Percentiles rank a stretch among this genome's conserved stretches.
These are phyloP conservation scores for Hyles euphorbiae DNA, from an alignment of 1,140 invertebrate genomes.

Conservation along the genomic window DNA sequence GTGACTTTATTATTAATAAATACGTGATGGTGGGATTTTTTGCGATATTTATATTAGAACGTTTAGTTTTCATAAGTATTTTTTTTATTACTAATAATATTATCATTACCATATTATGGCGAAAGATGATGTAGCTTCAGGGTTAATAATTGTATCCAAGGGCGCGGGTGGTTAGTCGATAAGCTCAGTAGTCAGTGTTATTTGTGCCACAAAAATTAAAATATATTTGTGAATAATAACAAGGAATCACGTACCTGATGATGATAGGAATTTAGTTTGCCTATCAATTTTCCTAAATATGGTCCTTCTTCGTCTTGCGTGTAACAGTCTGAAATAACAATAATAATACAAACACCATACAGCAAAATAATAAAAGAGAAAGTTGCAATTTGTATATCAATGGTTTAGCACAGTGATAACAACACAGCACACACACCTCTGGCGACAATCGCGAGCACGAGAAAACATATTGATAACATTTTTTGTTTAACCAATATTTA, in stretches of 20 bases:
- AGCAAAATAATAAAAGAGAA: constrained; percentile 24
- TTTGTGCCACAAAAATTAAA: not conserved
- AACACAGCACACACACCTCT: constrained; percentile 30
- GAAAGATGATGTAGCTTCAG: too few relatives aligned
- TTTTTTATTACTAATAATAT: too few relatives aligned
- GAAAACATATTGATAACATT: constrained; percentile 27
- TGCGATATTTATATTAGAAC: too few relatives aligned
- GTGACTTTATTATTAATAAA: too few relatives aligned
- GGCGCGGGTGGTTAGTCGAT: too few relatives aligned
- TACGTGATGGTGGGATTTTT: too few relatives aligned
- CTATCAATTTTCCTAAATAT: constrained; percentile 88
- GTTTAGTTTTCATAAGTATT: too few relatives aligned
- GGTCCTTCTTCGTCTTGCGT: constrained; percentile 78
- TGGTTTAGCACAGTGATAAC: not conserved
- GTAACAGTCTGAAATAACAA: constrained; percentile 42
- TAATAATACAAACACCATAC: too few relatives aligned
- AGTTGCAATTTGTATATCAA: constrained; percentile 19
- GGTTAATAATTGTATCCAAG: too few relatives aligned
- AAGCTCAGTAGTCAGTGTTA: not conserved
- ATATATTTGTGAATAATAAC: not conserved
- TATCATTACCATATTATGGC: too few relatives aligned
- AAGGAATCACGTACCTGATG: constrained; percentile 75
- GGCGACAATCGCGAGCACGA: constrained; percentile 25
- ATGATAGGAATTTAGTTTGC: constrained; percentile 93
- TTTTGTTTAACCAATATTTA: constrained; percentile 14